These are phyloP conservation scores for Macroteleia sp. DNA, from an alignment of 2,888 invertebrate species.

Conservation along the genomic window DNA sequence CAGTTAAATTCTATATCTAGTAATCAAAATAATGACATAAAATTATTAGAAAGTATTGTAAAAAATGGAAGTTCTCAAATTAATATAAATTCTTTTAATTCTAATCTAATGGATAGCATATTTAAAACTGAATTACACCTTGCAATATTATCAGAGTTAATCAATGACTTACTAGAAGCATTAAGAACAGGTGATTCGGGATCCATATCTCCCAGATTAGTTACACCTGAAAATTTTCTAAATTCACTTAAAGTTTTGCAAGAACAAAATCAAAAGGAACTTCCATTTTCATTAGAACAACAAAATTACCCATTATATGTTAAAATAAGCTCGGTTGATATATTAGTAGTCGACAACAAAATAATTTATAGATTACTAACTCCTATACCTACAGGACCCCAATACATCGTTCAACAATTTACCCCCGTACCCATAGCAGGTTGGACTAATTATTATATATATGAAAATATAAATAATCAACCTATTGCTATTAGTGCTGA, in stretches of 20 bases:
- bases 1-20: neutral
- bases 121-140: conserved; percentile 2
- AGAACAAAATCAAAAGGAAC: neutral
- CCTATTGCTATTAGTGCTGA: conserved; percentile 1
- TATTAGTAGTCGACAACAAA: neutral
- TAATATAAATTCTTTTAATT: conserved; percentile 2
- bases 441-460: conserved; percentile 9
- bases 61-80: conserved; percentile 6
- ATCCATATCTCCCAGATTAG: neutral
- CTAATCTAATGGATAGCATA: neutral
- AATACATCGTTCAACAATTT: neutral
- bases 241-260: neutral
- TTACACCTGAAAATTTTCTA: neutral
- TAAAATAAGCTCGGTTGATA: conserved; percentile 3
- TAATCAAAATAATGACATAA: neutral
- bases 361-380: neutral
- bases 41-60: neutral
- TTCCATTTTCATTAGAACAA: neutral
- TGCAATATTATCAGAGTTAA: neutral
- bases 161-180: conserved; percentile 1
- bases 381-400: neutral
- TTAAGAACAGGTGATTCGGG: neutral
- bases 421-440: neutral
- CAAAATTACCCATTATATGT: neutral
- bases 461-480: conserved; percentile 15